Evolutionary conservation across 2,797 vertebrate species (phyloP).

Genomic region (Bucorvus abyssinicus): DNA sequence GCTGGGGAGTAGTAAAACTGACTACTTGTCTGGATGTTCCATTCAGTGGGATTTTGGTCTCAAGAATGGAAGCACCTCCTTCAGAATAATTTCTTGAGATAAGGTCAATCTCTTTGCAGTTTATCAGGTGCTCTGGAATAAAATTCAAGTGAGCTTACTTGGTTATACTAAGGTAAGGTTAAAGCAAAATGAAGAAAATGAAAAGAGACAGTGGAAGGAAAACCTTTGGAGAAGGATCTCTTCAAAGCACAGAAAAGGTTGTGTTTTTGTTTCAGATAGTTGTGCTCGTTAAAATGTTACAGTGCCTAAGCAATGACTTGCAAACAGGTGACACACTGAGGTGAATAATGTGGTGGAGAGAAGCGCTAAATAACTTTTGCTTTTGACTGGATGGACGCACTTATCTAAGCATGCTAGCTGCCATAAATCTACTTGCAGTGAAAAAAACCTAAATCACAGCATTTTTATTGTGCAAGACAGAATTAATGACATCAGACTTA

Average conservation of each 20-base stretch:
- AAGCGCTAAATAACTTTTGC: not conserved
- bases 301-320: not conserved
- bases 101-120: not conserved
- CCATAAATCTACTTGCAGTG: not conserved
- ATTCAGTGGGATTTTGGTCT: not conserved
- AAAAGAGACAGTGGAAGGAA: not conserved
- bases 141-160: not conserved
- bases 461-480: not conserved
- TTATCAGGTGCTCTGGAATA: not conserved
- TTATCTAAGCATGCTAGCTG: not conserved
- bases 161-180: not conserved
- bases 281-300: not conserved
- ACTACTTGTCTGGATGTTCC: not conserved
- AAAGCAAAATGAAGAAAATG: not conserved
- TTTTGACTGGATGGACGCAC: not conserved
- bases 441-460: not conserved
- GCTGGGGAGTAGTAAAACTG: not conserved
- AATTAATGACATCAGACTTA: not conserved
- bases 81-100: not conserved
- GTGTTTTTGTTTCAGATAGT: not conserved
- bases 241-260: not conserved
- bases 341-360: not conserved
- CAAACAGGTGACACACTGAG: not conserved
- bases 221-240: not conserved
- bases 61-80: not conserved